A percentile compares a stretch with the other conserved stretches of the same genome.
Conservation (phyloP, 2,888 invertebrate genomes). For the Hoplodrina blanda region DNA sequence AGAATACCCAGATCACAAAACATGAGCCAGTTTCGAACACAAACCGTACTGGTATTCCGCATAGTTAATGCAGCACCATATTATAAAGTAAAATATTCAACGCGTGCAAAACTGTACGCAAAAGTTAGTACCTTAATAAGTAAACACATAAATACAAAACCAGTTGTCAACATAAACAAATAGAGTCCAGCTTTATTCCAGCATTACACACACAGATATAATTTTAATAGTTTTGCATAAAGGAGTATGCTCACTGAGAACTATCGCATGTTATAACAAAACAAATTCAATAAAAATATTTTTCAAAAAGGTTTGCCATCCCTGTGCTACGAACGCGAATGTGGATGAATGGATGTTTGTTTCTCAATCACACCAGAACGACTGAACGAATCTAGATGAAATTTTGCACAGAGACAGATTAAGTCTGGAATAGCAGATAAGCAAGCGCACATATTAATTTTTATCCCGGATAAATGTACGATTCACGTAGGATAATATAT, state of each 20-base stretch:
- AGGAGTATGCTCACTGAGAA: conserved; percentile 17
- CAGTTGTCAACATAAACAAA: conserved; percentile 38
- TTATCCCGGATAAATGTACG: too few species aligned
- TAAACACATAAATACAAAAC: conserved; percentile 27
- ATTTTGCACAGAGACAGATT: too few species aligned
- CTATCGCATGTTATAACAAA: too few species aligned
- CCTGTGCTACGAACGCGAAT: too few species aligned
- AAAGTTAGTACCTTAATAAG: conserved; percentile 18
- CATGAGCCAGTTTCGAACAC: conserved; percentile 1
- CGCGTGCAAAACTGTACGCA: conserved; percentile 3
- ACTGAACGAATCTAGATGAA: too few species aligned
- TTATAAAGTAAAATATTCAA: conserved; percentile 16
- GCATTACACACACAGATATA: conserved; percentile 6
- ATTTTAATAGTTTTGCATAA: conserved; percentile 34
- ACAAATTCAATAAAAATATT: too few species aligned
- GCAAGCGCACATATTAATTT: too few species aligned
- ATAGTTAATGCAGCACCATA: neutral
- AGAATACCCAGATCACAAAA: neutral
- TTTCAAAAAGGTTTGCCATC: too few species aligned
- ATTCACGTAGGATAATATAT: too few species aligned
- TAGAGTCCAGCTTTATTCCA: conserved; percentile 31
- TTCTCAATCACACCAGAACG: too few species aligned
- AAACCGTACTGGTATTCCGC: neutral
- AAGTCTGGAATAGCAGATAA: too few species aligned
- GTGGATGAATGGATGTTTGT: too few species aligned